phyloP scores from a whole-genome alignment of 2,113 vertebrate genomes.

The Alligator sinensis region DNA sequence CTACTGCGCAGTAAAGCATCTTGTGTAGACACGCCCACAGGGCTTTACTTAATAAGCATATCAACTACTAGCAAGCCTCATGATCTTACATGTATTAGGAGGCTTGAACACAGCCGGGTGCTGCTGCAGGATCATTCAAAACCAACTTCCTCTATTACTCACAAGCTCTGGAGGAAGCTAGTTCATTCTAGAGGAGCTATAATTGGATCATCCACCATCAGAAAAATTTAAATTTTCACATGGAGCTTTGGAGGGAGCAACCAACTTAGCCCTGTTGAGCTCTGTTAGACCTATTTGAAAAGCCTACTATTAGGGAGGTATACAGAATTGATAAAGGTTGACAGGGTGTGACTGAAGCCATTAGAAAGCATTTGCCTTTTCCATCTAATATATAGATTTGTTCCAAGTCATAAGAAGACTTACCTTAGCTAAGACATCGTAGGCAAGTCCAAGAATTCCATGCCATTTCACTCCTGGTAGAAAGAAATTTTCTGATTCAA shows the following conservation, averaged over 20 bases:
- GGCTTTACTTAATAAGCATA: not conserved
- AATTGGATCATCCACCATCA: not conserved
- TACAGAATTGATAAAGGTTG: not conserved
- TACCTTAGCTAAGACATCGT: conserved; percentile 90
- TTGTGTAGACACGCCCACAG: not conserved
- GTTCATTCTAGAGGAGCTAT: not conserved
- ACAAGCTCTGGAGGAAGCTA: not conserved
- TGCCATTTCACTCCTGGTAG: conserved; percentile 93
- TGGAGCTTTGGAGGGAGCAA: not conserved
- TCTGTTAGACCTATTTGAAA: not conserved
- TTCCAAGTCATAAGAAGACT: conserved; percentile 22
- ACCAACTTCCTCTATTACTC: not conserved
- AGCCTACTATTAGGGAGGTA: too few species aligned
- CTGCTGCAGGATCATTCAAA: not conserved
- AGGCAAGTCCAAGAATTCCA: conserved; percentile 95
- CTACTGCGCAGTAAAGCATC: too few species aligned
- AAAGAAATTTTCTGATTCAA: conserved; percentile 93
- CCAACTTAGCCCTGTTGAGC: not conserved
- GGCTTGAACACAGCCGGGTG: too few species aligned
- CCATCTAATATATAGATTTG: not conserved
- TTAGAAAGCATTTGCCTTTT: not conserved
- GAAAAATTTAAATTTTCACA: not conserved
- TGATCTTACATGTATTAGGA: not conserved
- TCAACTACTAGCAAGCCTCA: not conserved
- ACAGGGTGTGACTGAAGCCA: not conserved